Conservation (phyloP, 30 jellyfish, hydroid and myxozoan genomes). For the Cassiopea xamachana region DNA sequence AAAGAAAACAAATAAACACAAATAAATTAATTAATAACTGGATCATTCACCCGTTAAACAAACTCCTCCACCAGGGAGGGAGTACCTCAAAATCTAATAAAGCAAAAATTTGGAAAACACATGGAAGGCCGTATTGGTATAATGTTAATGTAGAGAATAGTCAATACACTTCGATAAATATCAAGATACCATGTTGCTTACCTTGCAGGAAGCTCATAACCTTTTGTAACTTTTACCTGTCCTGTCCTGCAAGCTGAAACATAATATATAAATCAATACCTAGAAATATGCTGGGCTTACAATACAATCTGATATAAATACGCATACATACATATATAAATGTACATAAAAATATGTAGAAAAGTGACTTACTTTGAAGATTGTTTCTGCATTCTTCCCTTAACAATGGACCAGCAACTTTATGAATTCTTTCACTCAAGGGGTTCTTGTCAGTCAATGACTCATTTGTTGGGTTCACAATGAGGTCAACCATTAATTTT, state of each 20-base stretch:
- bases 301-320: too few relatives aligned
- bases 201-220: constrained; percentile 97
- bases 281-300: not conserved
- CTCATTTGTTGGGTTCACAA: constrained; percentile 91
- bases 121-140: too few relatives aligned
- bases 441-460: constrained; percentile 94
- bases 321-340: not conserved
- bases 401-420: constrained; percentile 92
- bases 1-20: too few relatives aligned
- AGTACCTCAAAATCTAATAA: too few relatives aligned
- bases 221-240: constrained; percentile 93
- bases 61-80: too few relatives aligned
- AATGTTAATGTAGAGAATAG: too few relatives aligned
- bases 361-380: constrained; percentile 67
- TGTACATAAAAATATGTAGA: too few relatives aligned
- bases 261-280: not conserved
- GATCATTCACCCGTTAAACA: too few relatives aligned
- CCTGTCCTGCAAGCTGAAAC: constrained; percentile 97
- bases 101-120: too few relatives aligned
- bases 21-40: too few relatives aligned
- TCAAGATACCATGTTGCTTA: not conserved
- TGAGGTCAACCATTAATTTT: constrained; percentile 79
- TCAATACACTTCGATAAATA: not conserved
- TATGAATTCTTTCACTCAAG: constrained; percentile 90
- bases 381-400: constrained; percentile 84